Conservation (phyloP, 1,140 invertebrate genomes). For the Diabrotica undecimpunctata region DNA sequence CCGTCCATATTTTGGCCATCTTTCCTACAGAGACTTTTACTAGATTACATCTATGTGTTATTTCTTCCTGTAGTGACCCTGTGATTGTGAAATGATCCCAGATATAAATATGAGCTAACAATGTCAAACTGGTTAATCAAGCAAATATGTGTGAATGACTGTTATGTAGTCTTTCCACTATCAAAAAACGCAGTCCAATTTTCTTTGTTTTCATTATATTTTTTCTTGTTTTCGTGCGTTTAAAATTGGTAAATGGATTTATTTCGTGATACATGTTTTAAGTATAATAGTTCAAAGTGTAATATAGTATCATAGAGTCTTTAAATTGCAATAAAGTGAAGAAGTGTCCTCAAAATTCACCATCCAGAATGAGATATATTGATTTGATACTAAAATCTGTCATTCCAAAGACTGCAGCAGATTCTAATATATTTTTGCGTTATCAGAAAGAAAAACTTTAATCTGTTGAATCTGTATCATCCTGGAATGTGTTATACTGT, state of each 20-base stretch:
- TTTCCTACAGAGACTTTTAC: too few relatives aligned
- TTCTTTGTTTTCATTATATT: conserved; percentile 48
- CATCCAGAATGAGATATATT: conserved; percentile 40
- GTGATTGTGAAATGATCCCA: too few relatives aligned
- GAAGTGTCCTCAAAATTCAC: conserved; percentile 39
- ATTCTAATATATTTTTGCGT: conserved; percentile 38
- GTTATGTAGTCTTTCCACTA: too few relatives aligned
- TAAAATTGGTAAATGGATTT: conserved; percentile 6
- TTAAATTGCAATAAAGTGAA: conserved; percentile 25
- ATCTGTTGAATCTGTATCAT: too few relatives aligned
- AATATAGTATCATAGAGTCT: conserved; percentile 3
- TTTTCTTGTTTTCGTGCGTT: conserved; percentile 29
- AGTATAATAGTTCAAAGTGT: conserved; percentile 9
- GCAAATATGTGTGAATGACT: too few relatives aligned
- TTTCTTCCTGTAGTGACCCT: too few relatives aligned
- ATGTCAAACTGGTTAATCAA: too few relatives aligned
- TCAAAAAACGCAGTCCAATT: conserved; percentile 44
- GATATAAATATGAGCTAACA: too few relatives aligned
- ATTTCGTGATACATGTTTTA: conserved; percentile 5
- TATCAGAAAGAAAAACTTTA: conserved; percentile 39
- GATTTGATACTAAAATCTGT: conserved; percentile 43
- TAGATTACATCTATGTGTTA: too few relatives aligned
- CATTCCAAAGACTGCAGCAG: conserved; percentile 35
- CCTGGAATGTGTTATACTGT: too few relatives aligned
- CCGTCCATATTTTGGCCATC: too few relatives aligned